Conservation (phyloP, 2,888 invertebrate species). For the Abrostola tripartita region DNA sequence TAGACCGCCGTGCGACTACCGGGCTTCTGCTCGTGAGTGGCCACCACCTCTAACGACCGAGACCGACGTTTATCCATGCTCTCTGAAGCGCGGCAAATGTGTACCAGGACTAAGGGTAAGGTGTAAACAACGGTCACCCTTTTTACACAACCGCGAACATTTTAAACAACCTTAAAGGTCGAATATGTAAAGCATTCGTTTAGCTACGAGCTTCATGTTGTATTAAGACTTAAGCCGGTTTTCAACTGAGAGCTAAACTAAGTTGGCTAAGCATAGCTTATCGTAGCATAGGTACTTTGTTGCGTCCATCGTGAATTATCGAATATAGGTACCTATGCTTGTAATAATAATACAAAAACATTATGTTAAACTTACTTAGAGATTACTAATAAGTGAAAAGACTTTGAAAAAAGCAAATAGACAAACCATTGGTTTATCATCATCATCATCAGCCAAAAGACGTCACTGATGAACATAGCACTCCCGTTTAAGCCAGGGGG, state of each 20-base stretch:
- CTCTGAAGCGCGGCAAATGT: background rate
- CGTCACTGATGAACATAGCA: no score
- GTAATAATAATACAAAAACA: no score
- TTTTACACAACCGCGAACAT: background rate
- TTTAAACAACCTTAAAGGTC: background rate
- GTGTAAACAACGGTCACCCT: conserved; percentile 3
- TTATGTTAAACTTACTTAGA: no score
- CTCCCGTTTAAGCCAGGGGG: no score
- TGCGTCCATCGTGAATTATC: background rate
- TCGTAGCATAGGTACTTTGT: background rate
- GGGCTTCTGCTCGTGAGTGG: background rate
- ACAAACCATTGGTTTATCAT: no score
- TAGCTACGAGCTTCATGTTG: conserved; percentile 1
- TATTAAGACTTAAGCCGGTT: conserved; percentile 2
- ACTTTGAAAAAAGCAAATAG: no score
- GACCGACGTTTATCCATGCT: background rate
- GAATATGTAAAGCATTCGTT: background rate
- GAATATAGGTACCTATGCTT: background rate
- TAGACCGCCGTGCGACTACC: background rate
- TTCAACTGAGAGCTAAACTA: background rate
- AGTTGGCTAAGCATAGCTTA: conserved; percentile 2
- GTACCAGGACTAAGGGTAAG: background rate
- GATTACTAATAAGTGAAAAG: no score
- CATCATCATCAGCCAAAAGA: no score
- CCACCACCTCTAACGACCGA: background rate